phyloP scores from a whole-genome alignment of 2,113 vertebrate genomes.

The Pelecanus crispus region DNA sequence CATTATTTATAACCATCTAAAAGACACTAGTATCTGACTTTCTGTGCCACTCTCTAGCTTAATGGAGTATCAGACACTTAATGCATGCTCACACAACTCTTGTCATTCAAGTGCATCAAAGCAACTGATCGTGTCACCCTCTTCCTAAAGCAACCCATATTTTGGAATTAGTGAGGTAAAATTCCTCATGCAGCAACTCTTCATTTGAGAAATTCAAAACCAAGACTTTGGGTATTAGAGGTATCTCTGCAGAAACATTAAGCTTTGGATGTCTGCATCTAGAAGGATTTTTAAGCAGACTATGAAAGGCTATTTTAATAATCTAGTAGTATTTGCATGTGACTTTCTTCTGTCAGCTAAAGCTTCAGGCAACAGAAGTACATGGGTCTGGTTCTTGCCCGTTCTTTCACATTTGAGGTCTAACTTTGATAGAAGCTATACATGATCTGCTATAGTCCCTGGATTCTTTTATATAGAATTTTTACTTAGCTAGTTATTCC shows the following conservation, averaged over 20 bases:
- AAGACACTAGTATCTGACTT: background rate
- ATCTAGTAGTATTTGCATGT: background rate
- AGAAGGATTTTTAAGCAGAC: background rate
- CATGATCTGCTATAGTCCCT: accelerated
- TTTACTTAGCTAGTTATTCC: background rate
- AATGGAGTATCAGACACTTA: background rate
- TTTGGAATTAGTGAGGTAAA: background rate
- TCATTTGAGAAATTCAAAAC: background rate
- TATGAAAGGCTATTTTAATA: background rate
- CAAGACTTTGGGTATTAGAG: background rate
- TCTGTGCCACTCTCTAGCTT: background rate
- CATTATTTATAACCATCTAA: background rate
- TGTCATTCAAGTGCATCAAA: background rate
- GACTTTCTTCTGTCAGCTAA: background rate
- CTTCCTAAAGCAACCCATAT: background rate
- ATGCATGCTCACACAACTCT: background rate
- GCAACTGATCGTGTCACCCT: background rate
- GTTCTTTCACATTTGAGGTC: background rate
- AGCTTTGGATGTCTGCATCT: background rate
- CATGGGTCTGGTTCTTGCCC: background rate
- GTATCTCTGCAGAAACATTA: background rate
- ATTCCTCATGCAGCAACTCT: background rate
- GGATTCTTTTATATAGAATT: background rate
- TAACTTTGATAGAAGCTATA: background rate
- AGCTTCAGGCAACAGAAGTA: background rate